Percentiles rank a stretch among this genome's conserved stretches.
Evolutionary conservation across 2,888 invertebrate species (phyloP).

Genomic region (Sinhomidia bicolor): DNA sequence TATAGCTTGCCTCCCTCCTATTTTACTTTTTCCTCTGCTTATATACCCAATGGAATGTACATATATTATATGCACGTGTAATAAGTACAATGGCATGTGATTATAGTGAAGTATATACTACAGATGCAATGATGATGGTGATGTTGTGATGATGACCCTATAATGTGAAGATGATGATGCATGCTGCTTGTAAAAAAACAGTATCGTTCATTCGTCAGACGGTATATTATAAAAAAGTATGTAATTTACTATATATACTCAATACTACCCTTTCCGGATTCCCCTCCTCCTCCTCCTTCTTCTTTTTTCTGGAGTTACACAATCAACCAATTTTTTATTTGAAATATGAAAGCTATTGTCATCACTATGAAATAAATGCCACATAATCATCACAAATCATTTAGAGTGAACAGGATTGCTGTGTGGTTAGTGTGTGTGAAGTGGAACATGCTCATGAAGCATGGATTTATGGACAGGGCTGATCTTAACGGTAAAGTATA

Average conservation of each 20-base stretch:
- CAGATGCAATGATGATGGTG: neutral
- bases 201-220: conserved; percentile 42
- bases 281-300: conserved; percentile 51
- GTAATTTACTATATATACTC: too few species aligned
- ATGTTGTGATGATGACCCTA: neutral
- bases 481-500: neutral
- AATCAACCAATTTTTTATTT: conserved; percentile 2
- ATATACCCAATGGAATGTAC: neutral
- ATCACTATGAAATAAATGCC: conserved; percentile 65
- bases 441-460: conserved; percentile 8
- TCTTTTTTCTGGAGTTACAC: conserved; percentile 12
- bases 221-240: conserved; percentile 61
- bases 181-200: conserved; percentile 42
- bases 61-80: neutral
- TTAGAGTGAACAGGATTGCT: neutral
- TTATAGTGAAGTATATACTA: neutral
- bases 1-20: neutral
- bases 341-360: conserved; percentile 61
- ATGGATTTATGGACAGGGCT: conserved; percentile 3
- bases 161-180: conserved; percentile 37
- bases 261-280: conserved; percentile 20
- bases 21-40: neutral
- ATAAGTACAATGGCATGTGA: neutral
- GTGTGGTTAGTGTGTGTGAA: conserved; percentile 18
- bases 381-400: conserved; percentile 65